Conservation (phyloP, 2,888 invertebrate species). For the Taphrorychus bicolor region DNA sequence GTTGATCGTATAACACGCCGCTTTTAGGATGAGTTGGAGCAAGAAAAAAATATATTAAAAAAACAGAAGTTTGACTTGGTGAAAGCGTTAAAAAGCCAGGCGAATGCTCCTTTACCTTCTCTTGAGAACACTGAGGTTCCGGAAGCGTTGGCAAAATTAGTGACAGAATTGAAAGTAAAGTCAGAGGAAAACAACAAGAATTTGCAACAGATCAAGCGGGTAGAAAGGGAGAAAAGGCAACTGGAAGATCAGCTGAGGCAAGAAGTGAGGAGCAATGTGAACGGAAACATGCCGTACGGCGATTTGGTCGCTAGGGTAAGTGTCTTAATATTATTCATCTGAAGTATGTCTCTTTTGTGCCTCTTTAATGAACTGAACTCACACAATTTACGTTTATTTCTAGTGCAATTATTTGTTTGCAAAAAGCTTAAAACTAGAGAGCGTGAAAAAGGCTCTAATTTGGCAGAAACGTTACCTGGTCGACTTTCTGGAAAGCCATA, state of each 20-base stretch:
- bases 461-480: constrained; percentile 92
- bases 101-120: constrained; percentile 8
- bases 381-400: too few species aligned
- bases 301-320: constrained; percentile 54
- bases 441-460: constrained; percentile 84
- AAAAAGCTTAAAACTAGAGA: constrained; percentile 80
- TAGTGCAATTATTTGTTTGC: constrained; percentile 68
- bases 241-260: constrained; percentile 61
- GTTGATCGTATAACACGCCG: background rate
- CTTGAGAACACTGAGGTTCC: constrained; percentile 24
- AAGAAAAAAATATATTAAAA: constrained; percentile 59
- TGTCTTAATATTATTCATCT: background rate
- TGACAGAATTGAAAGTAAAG: constrained; percentile 62
- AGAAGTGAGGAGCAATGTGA: constrained; percentile 53
- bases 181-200: constrained; percentile 64
- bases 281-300: constrained; percentile 48
- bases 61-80: constrained; percentile 59
- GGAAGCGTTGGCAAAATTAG: constrained; percentile 41
- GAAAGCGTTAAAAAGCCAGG: constrained; percentile 55
- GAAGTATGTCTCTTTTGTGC: too few species aligned
- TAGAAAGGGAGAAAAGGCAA: constrained; percentile 61
- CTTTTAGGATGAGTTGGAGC: constrained; percentile 61
- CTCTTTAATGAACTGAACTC: too few species aligned
- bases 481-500: constrained; percentile 65
- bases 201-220: constrained; percentile 57